Evolutionary conservation across 2,113 vertebrate genomes (phyloP), one percentile per base, ranked within the genome.

Genomic region (Asarcornis scutulata): DNA sequence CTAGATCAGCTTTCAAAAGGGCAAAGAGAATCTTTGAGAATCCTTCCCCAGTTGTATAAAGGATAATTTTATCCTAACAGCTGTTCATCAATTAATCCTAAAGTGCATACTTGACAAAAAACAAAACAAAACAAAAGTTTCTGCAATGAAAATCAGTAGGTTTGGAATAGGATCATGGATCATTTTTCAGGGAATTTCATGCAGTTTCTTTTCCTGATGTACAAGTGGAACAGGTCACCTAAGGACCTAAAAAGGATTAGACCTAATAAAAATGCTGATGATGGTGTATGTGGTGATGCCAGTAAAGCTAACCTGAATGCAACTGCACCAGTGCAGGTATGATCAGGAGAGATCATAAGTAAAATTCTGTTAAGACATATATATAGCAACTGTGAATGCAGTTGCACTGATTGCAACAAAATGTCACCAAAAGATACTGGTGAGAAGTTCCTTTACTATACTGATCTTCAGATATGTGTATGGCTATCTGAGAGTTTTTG

Each of bases 401-500:
- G 40, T 52, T 56, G n/a, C 31, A 67, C 36, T 11, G 29, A 5
- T 22, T 48, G 29, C 25, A 62, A 62, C 20, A 23, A 64, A 36
- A 31, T 6, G 6, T 17, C 71, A 31, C 26, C 79, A 56, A 55
- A 86, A 50, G n/a, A 26, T 20, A 12, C 27, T 68, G 56, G 23
- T 11, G 46, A 75, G 22, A 63, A 38, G 7, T 60, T 58, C 11
- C 20, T 52, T 68, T 55, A 27, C 42, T 3, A 1, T 38, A 5
- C 5, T 16, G 13, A 11, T 72, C 27, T 77, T 34, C 32, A 84
- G 72, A 2, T 29, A 55, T 9, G 34, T 60, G 74, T 44, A 16
- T 22, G 38, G 22, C 17, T 26, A 17, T 21, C 8, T 48, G 1
- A 1, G 32, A n/a, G 14, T n/a, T n/a, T n/a, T n/a, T n/a, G n/a